These are phyloP conservation scores for Hippocampus comes DNA, from an alignment of 2,113 vertebrate species.

Conservation along the genomic window DNA sequence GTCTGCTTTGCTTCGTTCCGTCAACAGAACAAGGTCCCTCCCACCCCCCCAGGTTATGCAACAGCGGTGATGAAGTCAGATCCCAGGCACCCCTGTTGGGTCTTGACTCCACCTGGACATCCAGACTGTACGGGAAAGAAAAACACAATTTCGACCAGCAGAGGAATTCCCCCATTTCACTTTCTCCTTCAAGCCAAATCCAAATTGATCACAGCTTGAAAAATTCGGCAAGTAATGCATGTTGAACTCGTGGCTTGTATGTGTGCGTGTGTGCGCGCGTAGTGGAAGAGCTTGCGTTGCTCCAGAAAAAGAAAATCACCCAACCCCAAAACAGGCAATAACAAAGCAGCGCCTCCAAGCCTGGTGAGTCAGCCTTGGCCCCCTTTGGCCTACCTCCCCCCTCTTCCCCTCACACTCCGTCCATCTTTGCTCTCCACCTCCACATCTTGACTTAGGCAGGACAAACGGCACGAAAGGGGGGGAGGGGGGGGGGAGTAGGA, in stretches of 20 bases:
- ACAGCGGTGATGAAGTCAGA: conserved; percentile 30
- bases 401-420: conserved; percentile 27
- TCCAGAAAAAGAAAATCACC: conserved; percentile 33
- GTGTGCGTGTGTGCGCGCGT: conserved; percentile 13
- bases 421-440: conserved; percentile 27
- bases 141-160: conserved; percentile 52
- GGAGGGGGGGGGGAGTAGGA: not conserved
- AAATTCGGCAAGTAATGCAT: conserved; percentile 43
- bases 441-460: conserved; percentile 25
- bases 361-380: conserved; percentile 55
- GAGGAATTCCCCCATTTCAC: conserved; percentile 57
- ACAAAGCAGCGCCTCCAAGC: conserved; percentile 42
- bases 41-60: conserved; percentile 36
- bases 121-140: conserved; percentile 38
- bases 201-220: conserved; percentile 67
- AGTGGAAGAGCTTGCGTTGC: conserved; percentile 8
- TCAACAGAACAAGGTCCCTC: conserved; percentile 22
- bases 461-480: conserved; percentile 6
- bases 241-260: conserved; percentile 12
- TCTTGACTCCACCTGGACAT: conserved; percentile 30
- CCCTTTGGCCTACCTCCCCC: conserved; percentile 34
- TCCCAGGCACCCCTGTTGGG: conserved; percentile 34
- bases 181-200: conserved; percentile 58
- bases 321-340: conserved; percentile 43
- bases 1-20: conserved; percentile 6